Base-by-base conservation (phyloP, 1,140 invertebrate species). In the Anagrus nilaparvatae region DNA sequence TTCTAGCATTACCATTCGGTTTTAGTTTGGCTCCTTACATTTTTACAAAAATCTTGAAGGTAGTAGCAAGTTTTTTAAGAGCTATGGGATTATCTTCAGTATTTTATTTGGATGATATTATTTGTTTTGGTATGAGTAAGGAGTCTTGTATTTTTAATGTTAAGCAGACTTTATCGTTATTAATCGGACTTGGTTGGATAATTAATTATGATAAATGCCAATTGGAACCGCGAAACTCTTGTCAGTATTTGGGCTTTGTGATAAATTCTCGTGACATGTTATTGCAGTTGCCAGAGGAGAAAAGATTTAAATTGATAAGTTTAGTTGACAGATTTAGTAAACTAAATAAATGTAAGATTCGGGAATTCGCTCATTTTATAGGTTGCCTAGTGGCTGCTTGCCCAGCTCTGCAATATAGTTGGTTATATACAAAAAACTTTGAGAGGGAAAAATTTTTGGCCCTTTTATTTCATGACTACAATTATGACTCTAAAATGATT, bases 41-140 rank as follows among this genome's bases (percentile, higher is more conserved):
- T 3, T 50, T 45, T 40, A 50, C 45, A 18, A 50, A 50, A 18
- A 9, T 45, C 3, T 13, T 50, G 25, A 50, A 47, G 43, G 38
- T 32, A n/a, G 41, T 38, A 1, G 31, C 18, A 18, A 32, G 20
- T 24, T 16, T 5, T 19, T 36, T 48, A 19, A 19, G 41, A 21
- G 23, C 18, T 18, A 3, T 31, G 28, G 33, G 46, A 9, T 25
- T 40, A 14, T 25, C 28, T 4, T 49, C 35, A 19, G 40, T 49
- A 3, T 28, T 45, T 37, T 48, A 46, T 23, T 18, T 45, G 5
- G 46, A 48, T 12, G 46, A 48, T 28, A 43, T 45, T 16, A 12
- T 45, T 12, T 33, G 32, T 10, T 34, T 49, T 1, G 33, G n/a
- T 23, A 24, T 5, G 5, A 17, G 2, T 10, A 16, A 28, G 7